Percentiles rank a stretch among this genome's conserved stretches.
Conservation (phyloP, 2,797 vertebrate species). For the Galago senegalensis region DNA sequence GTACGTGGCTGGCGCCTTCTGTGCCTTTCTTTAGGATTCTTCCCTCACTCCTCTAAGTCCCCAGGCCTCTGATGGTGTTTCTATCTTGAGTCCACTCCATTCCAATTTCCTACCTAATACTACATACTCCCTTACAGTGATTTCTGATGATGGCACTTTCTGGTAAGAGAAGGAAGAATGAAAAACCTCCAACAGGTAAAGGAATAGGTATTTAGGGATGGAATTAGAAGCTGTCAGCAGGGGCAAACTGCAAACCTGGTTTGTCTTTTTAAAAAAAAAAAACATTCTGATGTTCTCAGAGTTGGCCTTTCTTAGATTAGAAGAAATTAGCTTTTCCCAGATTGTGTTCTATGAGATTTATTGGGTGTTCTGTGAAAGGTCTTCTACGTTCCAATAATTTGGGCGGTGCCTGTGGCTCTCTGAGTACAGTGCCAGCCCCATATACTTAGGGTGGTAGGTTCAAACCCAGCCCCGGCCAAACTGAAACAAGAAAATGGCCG, state of each 20-base stretch:
- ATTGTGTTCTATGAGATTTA: not conserved
- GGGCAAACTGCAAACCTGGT: not conserved
- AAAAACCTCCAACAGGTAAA: slow-evolving; percentile 26
- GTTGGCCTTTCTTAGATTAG: slow-evolving; percentile 14
- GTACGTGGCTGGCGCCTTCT: not conserved
- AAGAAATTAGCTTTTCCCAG: slow-evolving; percentile 34
- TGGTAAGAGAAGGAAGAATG: slow-evolving; percentile 17
- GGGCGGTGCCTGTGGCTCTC: too few relatives aligned
- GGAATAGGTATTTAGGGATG: not conserved
- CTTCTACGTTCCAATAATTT: not conserved
- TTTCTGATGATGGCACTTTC: slow-evolving; percentile 22
- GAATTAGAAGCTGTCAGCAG: not conserved
- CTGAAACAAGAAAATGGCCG: too few relatives aligned
- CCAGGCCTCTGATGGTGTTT: not conserved
- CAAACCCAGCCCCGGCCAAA: too few relatives aligned
- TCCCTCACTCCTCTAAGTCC: not conserved
- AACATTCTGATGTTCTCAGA: not conserved
- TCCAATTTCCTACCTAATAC: slow-evolving; percentile 31
- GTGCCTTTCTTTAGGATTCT: not conserved
- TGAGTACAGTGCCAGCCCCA: too few relatives aligned
- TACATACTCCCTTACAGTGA: not conserved
- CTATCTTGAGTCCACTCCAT: not conserved
- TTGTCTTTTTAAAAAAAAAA: not conserved
- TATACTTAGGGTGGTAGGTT: too few relatives aligned
- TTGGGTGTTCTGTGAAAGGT: not conserved